These are phyloP conservation scores for Ptilonorhynchus violaceus DNA, from an alignment of 2,113 vertebrate genomes.

Conservation along the genomic window DNA sequence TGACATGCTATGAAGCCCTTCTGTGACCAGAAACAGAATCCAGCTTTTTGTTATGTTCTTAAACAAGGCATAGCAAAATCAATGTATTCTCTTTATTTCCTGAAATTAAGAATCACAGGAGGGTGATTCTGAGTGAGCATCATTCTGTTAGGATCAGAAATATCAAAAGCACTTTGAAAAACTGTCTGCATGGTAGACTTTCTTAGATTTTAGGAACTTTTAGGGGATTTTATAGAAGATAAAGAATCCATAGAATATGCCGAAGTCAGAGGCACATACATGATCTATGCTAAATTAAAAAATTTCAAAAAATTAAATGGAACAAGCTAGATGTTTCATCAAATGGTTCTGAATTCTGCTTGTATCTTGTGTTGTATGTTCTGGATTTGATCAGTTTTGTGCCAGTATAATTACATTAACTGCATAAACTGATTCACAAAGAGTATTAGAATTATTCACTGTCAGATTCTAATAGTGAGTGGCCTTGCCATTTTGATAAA, in stretches of 20 bases:
- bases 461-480: neutral
- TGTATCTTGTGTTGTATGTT: neutral
- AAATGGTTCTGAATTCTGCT: neutral
- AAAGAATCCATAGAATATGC: neutral
- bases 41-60: neutral
- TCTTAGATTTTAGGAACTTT: neutral
- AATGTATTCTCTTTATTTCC: neutral
- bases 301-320: accelerated
- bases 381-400: neutral
- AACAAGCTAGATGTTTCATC: neutral
- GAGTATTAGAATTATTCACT: neutral
- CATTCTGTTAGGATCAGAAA: neutral
- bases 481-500: neutral
- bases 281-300: neutral
- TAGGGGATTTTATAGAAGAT: neutral
- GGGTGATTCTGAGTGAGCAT: neutral
- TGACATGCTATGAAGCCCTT: neutral
- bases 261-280: neutral
- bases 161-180: neutral
- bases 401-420: neutral
- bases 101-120: neutral
- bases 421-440: neutral
- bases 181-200: neutral
- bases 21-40: neutral
- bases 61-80: neutral